Evolutionary conservation across 2,888 invertebrate genomes (phyloP), one percentile per base, ranked within the genome.

Genomic region (Fragum sueziense): DNA sequence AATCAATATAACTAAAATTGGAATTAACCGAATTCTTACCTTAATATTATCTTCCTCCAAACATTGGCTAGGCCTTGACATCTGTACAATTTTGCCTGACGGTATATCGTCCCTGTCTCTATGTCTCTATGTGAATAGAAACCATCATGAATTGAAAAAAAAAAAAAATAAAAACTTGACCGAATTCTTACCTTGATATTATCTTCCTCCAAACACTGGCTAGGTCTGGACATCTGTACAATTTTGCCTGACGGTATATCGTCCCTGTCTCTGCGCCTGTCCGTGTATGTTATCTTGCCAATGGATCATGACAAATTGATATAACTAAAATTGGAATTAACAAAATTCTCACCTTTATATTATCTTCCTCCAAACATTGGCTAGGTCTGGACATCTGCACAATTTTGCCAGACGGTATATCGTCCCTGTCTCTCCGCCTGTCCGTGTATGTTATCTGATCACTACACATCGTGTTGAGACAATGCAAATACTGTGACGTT

Each of bases 301-400:
- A 41, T 75, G 31, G n/a, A n/a, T n/a, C n/a, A n/a, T n/a, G n/a
- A n/a, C n/a, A n/a, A n/a, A n/a, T n/a, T n/a, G n/a, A n/a, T n/a
- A n/a, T n/a, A n/a, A n/a, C n/a, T n/a, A n/a, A n/a, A n/a, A n/a
- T n/a, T n/a, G n/a, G n/a, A n/a, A n/a, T n/a, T n/a, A n/a, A n/a
- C n/a, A n/a, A n/a, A n/a, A 37, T 9, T 47, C 14, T 34, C 74
- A 79, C 78, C 74, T 79, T 79, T 4, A 79, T 79, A 37, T 79
- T 79, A 27, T 75, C 75, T 33, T 79, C 79, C 22, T 79, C 79
- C 7, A 73, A 34, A 25, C 79, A 79, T 17, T 72, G 67, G 22
- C 72, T 79, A 1, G 75, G 71, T n/a, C 72, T 31, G 2, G 79
- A 79, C 79, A 79, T 79, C 31, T 79, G 79, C 25, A 79, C 75